Evolutionary conservation across 2,113 vertebrate species (phyloP), one percentile per base, ranked within the genome.

Genomic region (Cricetomys ansorgei): DNA sequence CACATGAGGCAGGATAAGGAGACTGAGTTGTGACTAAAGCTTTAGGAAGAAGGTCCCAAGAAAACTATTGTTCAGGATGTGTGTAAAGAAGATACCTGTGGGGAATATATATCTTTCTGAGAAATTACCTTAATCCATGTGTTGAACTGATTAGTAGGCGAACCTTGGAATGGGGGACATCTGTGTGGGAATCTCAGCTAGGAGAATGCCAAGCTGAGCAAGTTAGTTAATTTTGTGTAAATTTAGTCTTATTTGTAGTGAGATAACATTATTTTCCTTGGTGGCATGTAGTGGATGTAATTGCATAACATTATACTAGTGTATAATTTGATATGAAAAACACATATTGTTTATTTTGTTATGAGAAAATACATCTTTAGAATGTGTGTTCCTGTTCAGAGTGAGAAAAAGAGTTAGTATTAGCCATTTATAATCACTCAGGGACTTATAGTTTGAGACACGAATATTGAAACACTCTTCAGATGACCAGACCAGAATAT

Each of bases 211-310:
- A 95, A 94, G 79, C 53, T 67, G 67, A 40, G 29, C 1, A 88
- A 94, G 31, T 83, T 89, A 69, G 55, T 89, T 95, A 93, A 89
- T 96, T 92, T 62, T 89, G 50, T 83, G 40, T 43, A 59, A 92
- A 89, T 27, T 72, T 76, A 27, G 57, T 89, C 75, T 92, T 27
- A 37, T 89, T 50, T 62, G 64, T 73, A 67, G 7, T 65, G 48
- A 86, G 80, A 95, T 92, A 67, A 31, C 53, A 80, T 84, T 50
- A 64, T 87, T 92, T 95, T 95, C 59, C 43, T 92, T 90, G 29
- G 59, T 76, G 40, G 17, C 11, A 73, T 69, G 15, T 57, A 72
- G 53, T 77, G 43, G 73, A 79, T 93, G 40, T 3, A 89, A 62
- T 55, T 53, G 31, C 12, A 69, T 34, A 72, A 53, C 15, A 88